Base-by-base conservation (phyloP, 2,888 invertebrate genomes). In the Cheiracanthium punctorium region DNA sequence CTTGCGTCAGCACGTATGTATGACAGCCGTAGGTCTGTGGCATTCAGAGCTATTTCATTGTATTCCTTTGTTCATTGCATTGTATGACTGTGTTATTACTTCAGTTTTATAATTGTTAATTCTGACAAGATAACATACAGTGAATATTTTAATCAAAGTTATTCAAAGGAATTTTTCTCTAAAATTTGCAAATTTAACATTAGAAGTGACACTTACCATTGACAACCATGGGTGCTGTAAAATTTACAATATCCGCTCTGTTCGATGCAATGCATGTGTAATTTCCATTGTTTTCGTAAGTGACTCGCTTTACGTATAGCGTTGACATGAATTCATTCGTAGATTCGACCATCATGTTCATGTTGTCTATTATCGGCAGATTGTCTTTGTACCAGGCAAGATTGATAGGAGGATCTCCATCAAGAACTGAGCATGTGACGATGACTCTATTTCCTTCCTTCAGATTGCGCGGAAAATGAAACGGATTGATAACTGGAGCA, bases 401-500 rank as follows among this genome's bases (percentile, higher is more conserved):
- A n/a, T 89, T 89, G 70, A 91, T 88, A 5, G 91, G 91, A 10
- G 89, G 89, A 84, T 91, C 91, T 1, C 91, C 91, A 58, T 90
- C 90, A 41, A 89, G 89, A 32, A 90, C 90, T 24, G 90, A 90
- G 88, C 92, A 92, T 91, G 93, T 92, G 70, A 93, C 91, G 88
- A 93, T 92, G 33, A 93, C 92, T 76, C 93, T 92, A 89, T 92
- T 92, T 69, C 93, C 93, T 86, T 93, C 93, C 20, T 87, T 87
- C 0, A 89, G 48, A 71, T 88, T 89, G 10, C 80, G 72, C 24
- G 89, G 82, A 33, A 88, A 88, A 33, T 91, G 91, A 90, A 93
- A 93, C 88, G 93, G 93, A 88, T 93, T 93, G 89, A 94, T 93
- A 90, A 93, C 92, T 65, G 93, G 93, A 71, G 92, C 89, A 89